A percentile compares a stretch with the other conserved stretches of the same genome.
Conservation (phyloP, 2,888 invertebrate species). For the Caenorhabditis sp. region DNA sequence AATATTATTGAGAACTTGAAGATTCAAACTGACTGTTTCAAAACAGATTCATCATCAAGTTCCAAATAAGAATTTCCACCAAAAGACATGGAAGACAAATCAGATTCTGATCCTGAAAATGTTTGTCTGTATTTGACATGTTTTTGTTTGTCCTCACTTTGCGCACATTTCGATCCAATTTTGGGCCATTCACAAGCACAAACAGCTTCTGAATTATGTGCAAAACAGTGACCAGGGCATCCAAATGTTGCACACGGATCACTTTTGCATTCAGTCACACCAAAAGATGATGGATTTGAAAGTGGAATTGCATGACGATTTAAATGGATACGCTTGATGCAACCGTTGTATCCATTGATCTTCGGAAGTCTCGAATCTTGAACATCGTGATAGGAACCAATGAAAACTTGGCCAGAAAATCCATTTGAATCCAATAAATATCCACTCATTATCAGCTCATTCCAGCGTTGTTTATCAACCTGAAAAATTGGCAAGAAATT, state of each 20-base stretch:
- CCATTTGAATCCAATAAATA: slow-evolving; percentile 14
- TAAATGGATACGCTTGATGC: slow-evolving; percentile 41
- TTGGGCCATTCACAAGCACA: slow-evolving; percentile 51
- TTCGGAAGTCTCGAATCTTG: slow-evolving; percentile 5
- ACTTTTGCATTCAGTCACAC: slow-evolving; percentile 43
- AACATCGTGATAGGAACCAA: slow-evolving; percentile 17
- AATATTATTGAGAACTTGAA: not conserved
- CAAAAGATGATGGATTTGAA: slow-evolving; percentile 14
- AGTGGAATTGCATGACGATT: slow-evolving; percentile 36
- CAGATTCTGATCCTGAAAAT: slow-evolving; percentile 9
- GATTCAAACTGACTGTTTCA: slow-evolving; percentile 53
- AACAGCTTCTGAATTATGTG: slow-evolving; percentile 33
- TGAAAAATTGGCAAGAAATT: too few species aligned
- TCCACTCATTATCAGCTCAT: slow-evolving; percentile 39
- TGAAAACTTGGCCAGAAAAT: slow-evolving; percentile 11
- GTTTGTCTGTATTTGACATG: not conserved
- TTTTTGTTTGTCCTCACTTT: not conserved
- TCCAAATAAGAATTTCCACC: slow-evolving; percentile 46
- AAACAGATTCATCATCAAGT: slow-evolving; percentile 39
- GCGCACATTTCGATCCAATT: slow-evolving; percentile 25
- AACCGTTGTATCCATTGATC: slow-evolving; percentile 38
- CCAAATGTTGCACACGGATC: slow-evolving; percentile 47
- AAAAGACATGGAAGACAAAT: slow-evolving; percentile 45
- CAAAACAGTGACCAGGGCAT: slow-evolving; percentile 44
- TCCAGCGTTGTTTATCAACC: slow-evolving; percentile 48